Evolutionary conservation across 1,140 invertebrate genomes (phyloP), one percentile per base, ranked within the genome.

Genomic region (Drosophila punjabiensis): DNA sequence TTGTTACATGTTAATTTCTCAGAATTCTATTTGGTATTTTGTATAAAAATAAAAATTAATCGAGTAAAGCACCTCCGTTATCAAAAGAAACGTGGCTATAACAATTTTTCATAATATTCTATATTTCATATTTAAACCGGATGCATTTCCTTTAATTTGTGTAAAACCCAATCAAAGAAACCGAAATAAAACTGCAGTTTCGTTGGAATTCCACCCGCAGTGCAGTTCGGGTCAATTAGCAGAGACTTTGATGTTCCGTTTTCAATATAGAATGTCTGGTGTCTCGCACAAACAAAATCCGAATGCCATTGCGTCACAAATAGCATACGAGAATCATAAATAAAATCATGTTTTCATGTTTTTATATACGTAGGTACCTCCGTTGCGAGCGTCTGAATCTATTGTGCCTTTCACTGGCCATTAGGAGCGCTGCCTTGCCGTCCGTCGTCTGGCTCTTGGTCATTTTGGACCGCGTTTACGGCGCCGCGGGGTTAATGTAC

Each of bases 401-500:
- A 47, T 45, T 48, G 62, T 35, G 48, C 65, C 56, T 45, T 63
- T 71, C 66, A 65, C 58, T 52, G 59, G 60, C 76, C 64, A 79
- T 83, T 82, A 76, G 71, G 48, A 58, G 37, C 33, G 14, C 13
- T 50, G 47, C 47, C n/a, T n/a, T n/a, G n/a, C n/a, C n/a, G n/a
- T n/a, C n/a, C 76, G 52, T 11, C 53, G 66, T 53, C 79, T 71
- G 55, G 30, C 67, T 78, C 47, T 70, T 75, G 74, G 62, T 78
- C 74, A 69, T 77, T 77, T 77, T 33, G 24, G 47, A 37, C 18
- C 41, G 32, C 64, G 24, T 41, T 48, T 48, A n/a, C 82, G 82
- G 78, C 79, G 85, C 63, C 79, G 43, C 65, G 80, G 77, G 83
- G 88, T 91, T 88, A 88, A 79, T 91, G 84, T 82, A 91, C 84